These are phyloP conservation scores for Polydrusus tereticollis DNA, from an alignment of 2,888 invertebrate genomes.

Conservation along the genomic window DNA sequence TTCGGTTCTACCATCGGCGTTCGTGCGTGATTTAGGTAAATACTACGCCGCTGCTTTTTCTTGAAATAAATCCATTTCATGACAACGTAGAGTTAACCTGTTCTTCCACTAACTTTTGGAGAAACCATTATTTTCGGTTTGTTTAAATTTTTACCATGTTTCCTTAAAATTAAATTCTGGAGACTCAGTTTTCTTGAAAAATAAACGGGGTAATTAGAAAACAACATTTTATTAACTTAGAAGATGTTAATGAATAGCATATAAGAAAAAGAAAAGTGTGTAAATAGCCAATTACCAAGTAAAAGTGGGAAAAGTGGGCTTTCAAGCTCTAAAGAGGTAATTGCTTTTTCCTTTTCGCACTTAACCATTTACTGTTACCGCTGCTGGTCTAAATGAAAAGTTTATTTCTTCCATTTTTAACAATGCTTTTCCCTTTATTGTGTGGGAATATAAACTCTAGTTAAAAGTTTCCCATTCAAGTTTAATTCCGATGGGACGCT, in stretches of 20 bases:
- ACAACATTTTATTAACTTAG: slow-evolving; percentile 33
- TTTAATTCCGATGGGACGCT: neutral
- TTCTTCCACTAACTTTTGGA: too few species aligned
- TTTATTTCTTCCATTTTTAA: slow-evolving; percentile 6
- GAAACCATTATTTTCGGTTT: too few species aligned
- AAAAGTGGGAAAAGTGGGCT: slow-evolving; percentile 21
- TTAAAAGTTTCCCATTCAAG: neutral
- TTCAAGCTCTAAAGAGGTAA: slow-evolving; percentile 17
- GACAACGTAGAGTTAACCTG: too few species aligned
- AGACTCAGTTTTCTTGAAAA: slow-evolving; percentile 19
- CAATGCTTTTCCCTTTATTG: neutral
- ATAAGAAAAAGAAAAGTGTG: slow-evolving; percentile 33
- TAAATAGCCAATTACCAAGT: slow-evolving; percentile 12
- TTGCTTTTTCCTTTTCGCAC: slow-evolving; percentile 19
- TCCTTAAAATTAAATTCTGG: neutral
- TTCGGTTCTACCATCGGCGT: too few species aligned
- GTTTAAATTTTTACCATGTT: neutral
- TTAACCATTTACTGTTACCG: slow-evolving; percentile 4
- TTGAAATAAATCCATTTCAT: too few species aligned
- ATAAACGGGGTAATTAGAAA: slow-evolving; percentile 27
- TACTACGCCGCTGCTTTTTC: too few species aligned
- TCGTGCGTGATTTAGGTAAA: too few species aligned
- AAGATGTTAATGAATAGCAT: slow-evolving; percentile 34
- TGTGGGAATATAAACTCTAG: neutral
- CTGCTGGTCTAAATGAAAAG: neutral